Evolutionary conservation across 2,888 invertebrate species (phyloP).

Genomic region (Agriopis marginaria): DNA sequence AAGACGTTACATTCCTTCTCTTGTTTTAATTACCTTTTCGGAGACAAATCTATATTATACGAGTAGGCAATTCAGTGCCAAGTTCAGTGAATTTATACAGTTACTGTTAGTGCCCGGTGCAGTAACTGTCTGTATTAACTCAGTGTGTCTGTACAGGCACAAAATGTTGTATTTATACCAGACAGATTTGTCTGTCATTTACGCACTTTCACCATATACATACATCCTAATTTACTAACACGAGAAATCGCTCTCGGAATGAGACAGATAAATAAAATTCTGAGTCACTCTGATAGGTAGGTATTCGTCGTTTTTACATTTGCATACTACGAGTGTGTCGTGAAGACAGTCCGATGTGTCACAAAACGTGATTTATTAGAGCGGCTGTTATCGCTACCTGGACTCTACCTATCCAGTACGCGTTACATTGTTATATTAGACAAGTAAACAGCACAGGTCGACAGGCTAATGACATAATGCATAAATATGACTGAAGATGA

Average conservation of each 20-base stretch:
- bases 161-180: not conserved
- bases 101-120: no score
- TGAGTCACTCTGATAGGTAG: slow-evolving; percentile 34
- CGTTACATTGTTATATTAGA: not conserved
- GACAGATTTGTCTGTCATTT: not conserved
- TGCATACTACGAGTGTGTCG: slow-evolving; percentile 29
- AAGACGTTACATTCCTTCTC: slow-evolving; percentile 22
- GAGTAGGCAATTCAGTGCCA: not conserved
- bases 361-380: slow-evolving; percentile 35
- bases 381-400: slow-evolving; percentile 24
- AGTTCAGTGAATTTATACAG: not conserved
- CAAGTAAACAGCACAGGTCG: no score
- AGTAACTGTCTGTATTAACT: no score
- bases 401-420: slow-evolving; percentile 3
- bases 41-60: not conserved
- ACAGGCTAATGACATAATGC: no score
- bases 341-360: slow-evolving; percentile 21
- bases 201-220: not conserved
- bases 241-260: slow-evolving; percentile 6
- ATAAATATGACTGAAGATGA: no score
- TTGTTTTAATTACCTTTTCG: slow-evolving; percentile 12
- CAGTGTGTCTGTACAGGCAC: not conserved
- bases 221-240: slow-evolving; percentile 2
- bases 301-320: slow-evolving; percentile 21
- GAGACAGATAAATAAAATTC: slow-evolving; percentile 16